Evolutionary conservation across 2,888 invertebrate species (phyloP).

Genomic region (Helobdella robusta): DNA sequence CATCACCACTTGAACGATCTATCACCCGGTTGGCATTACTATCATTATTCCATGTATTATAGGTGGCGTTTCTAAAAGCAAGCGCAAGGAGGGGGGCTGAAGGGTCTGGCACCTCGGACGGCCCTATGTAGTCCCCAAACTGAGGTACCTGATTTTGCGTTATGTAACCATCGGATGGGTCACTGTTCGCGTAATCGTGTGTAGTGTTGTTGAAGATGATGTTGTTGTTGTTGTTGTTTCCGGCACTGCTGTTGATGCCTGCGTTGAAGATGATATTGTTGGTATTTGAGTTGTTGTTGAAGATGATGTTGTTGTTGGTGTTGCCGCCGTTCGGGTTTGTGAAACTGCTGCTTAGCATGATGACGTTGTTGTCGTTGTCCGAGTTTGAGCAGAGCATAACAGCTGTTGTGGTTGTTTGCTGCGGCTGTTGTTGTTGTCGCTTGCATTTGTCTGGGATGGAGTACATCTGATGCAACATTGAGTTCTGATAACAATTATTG

Average conservation of each 20-base stretch:
- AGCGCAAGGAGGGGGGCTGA: constrained; percentile 12
- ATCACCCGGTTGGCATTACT: background rate
- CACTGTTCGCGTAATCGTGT: constrained; percentile 20
- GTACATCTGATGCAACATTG: constrained; percentile 17
- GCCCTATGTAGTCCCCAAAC: too few relatives aligned
- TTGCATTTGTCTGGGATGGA: constrained; percentile 15
- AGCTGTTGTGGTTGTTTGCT: too few relatives aligned
- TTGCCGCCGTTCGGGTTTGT: too few relatives aligned
- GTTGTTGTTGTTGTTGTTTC: background rate
- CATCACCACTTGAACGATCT: too few relatives aligned
- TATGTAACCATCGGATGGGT: constrained; percentile 8
- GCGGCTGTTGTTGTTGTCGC: too few relatives aligned
- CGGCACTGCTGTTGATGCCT: background rate
- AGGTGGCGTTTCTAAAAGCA: constrained; percentile 22
- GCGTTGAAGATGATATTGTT: background rate
- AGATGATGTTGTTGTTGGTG: too few relatives aligned
- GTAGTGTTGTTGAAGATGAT: constrained; percentile 12
- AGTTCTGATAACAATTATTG: constrained; percentile 9
- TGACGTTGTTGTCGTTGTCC: too few relatives aligned
- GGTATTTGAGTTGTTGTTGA: background rate
- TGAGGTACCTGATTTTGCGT: constrained; percentile 10
- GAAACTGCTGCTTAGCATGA: too few relatives aligned
- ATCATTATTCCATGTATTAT: constrained; percentile 21
- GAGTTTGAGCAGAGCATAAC: too few relatives aligned
- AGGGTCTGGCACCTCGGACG: background rate